Conservation (phyloP, 2,888 invertebrate species). For the Noctuana brunneofusca region DNA sequence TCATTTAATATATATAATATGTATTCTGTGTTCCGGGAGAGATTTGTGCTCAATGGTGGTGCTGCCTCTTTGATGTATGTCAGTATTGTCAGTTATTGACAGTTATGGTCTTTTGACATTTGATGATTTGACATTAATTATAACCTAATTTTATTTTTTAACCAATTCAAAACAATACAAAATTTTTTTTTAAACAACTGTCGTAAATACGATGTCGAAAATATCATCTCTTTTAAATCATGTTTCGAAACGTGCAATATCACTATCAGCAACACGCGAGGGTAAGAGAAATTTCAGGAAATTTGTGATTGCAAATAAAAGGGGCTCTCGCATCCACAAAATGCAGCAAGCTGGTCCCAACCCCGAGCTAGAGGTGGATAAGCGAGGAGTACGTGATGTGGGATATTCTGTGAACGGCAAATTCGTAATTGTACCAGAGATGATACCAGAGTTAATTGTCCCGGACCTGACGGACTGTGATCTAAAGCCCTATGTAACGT, state of each 20-base stretch:
- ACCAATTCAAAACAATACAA: not conserved
- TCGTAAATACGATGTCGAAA: constrained; percentile 63
- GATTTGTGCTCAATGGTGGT: no score
- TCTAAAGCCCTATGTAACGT: constrained; percentile 97
- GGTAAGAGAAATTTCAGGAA: constrained; percentile 93
- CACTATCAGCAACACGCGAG: constrained; percentile 63
- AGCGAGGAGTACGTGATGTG: constrained; percentile 86
- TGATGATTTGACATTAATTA: not conserved
- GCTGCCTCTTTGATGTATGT: no score
- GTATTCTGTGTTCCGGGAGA: no score
- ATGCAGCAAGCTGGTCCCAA: constrained; percentile 81
- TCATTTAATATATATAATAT: no score
- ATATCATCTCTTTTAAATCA: constrained; percentile 59
- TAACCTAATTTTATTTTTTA: not conserved
- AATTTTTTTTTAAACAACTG: no score
- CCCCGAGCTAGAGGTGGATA: constrained; percentile 86
- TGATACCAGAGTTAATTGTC: constrained; percentile 95
- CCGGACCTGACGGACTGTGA: constrained; percentile 92
- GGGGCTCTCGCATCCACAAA: constrained; percentile 88
- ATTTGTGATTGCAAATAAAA: constrained; percentile 88
- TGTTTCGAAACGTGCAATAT: constrained; percentile 63
- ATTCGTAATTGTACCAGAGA: constrained; percentile 89
- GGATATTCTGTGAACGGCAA: constrained; percentile 83
- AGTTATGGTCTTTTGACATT: no score
- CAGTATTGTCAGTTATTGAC: no score